These are phyloP conservation scores for Chrysodeixis includens DNA, from an alignment of 2,888 invertebrate genomes.

Conservation along the genomic window DNA sequence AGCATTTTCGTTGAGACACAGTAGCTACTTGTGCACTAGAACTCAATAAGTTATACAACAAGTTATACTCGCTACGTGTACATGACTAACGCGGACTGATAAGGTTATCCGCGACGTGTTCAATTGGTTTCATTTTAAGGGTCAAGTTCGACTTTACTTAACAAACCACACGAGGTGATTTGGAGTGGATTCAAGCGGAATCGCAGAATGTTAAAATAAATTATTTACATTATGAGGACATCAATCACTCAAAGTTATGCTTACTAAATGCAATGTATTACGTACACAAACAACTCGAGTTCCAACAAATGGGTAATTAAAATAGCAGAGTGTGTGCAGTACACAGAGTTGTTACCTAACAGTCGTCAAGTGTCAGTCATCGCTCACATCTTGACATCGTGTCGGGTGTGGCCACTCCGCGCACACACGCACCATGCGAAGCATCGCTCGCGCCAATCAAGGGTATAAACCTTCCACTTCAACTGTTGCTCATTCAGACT, in stretches of 20 bases:
- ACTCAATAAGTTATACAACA: constrained; percentile 4
- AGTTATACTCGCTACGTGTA: not conserved
- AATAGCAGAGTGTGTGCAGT: constrained; percentile 8
- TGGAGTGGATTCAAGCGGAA: not conserved
- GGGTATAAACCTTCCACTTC: not conserved
- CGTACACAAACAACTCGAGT: not conserved
- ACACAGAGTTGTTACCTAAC: constrained; percentile 7
- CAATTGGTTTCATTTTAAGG: constrained; percentile 2
- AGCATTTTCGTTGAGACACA: not conserved
- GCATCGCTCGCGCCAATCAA: not conserved
- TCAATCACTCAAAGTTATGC: not conserved
- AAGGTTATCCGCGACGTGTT: constrained; percentile 4
- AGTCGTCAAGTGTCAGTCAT: constrained; percentile 3
- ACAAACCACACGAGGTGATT: not conserved
- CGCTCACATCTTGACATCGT: constrained; percentile 13
- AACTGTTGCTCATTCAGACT: not conserved
- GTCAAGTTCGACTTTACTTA: constrained; percentile 4
- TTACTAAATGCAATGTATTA: not conserved
- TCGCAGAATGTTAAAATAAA: not conserved
- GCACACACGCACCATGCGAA: not conserved
- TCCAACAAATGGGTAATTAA: constrained; percentile 14
- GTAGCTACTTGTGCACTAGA: constrained; percentile 4
- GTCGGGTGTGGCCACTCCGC: not conserved
- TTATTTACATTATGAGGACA: not conserved
- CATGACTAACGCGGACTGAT: constrained; percentile 4